Percentiles rank a stretch among this genome's conserved stretches.
phyloP scores from a whole-genome alignment of 2,797 vertebrate genomes.

The Pempheris klunzingeri region DNA sequence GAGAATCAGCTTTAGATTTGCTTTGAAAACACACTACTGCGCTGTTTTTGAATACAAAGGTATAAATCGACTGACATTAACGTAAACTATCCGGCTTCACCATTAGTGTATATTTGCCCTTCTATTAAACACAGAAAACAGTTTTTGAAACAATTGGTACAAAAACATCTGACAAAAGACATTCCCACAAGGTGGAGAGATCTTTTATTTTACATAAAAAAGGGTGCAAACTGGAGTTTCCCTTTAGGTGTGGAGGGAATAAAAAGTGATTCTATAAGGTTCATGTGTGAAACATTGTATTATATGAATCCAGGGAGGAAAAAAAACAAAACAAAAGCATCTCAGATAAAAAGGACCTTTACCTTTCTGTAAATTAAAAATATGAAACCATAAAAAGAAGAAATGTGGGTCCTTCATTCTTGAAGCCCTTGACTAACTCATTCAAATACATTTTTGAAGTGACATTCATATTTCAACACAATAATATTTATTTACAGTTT shows the following conservation, averaged over 20 bases:
- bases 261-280: conserved; percentile 88
- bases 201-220: conserved; percentile 98
- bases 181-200: conserved; percentile 82
- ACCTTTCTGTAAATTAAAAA: conserved; percentile 85
- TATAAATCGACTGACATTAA: not conserved
- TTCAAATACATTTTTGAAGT: conserved; percentile 87
- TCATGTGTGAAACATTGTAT: conserved; percentile 83
- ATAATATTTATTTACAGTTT: conserved; percentile 87
- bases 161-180: conserved; percentile 61
- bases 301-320: conserved; percentile 79
- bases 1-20: not conserved
- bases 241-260: conserved; percentile 88
- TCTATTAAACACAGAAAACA: not conserved
- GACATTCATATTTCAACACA: conserved; percentile 90
- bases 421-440: conserved; percentile 88
- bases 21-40: not conserved
- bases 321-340: conserved; percentile 77
- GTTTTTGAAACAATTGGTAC: not conserved
- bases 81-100: not conserved
- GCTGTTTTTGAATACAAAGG: not conserved
- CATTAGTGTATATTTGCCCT: not conserved
- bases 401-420: conserved; percentile 82
- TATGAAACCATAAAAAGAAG: conserved; percentile 78
- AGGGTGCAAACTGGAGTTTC: conserved; percentile 92
- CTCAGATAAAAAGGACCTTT: conserved; percentile 80